Base-by-base conservation (phyloP, 1,140 invertebrate species). In the Sesamia nonagrioides region DNA sequence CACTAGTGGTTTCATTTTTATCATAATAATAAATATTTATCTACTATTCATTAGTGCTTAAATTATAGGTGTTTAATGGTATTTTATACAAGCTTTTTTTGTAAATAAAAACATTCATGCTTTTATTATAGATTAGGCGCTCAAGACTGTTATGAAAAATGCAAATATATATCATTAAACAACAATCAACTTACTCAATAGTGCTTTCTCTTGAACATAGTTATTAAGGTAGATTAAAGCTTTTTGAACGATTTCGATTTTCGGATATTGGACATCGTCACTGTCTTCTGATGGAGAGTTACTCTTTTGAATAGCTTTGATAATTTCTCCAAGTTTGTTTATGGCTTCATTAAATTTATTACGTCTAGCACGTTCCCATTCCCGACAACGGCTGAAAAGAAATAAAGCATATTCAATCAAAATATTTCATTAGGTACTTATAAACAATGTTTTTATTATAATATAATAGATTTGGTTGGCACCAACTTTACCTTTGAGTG, bases 341-440 rank as follows among this genome's bases (percentile, higher is more conserved):
- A 95, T 88, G 50, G 93, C 91, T 73, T 95, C 91, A 83, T 94
- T 94, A 76, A 94, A 94, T 82, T 93, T 93, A 66, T 91, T 88
- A 18, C 93, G 88, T 42, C 93, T 88, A 77, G 90, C 86, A 35
- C 88, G 85, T 73, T 94, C 93, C 93, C 93, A 94, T 84, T 94
- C 91, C 79, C 92, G 86, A 60, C 90, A 93, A 35, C 88, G 86
- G 73, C 91, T 92, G 79, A 77, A 90, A 92, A 35, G 52, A 17
- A 60, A 85, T 84, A 60, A 18, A 33, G 2, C 27, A 33, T 42
- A 21, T 18, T 50, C 1, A 33, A 35, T 15, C 5, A 60, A 9
- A 60, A 4, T 13, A 42, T 42, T n/a, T n/a, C n/a, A n/a, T 18
- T 37, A 52, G n/a, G 15, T 18, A 42, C 18, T 18, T n/a, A 37